These are phyloP conservation scores for Platycercus adscitus DNA, from an alignment of 2,113 vertebrate species.

Conservation along the genomic window DNA sequence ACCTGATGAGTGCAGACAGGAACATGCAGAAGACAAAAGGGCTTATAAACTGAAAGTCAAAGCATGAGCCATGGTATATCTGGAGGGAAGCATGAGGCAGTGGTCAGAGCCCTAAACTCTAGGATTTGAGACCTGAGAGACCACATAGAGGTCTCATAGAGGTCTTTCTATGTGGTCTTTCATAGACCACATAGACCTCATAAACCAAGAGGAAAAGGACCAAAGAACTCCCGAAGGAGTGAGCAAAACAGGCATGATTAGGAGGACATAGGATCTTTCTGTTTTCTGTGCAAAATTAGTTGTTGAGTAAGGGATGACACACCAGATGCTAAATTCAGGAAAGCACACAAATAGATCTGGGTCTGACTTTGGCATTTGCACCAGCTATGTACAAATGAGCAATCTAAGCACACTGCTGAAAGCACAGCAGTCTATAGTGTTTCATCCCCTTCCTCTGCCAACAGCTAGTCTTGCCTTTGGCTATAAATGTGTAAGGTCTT, in stretches of 20 bases:
- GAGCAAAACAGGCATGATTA: neutral
- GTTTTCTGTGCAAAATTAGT: neutral
- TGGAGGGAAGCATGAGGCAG: neutral
- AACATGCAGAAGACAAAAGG: neutral
- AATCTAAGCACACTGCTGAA: neutral
- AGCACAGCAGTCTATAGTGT: neutral
- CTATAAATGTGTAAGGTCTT: neutral
- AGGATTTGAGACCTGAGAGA: neutral
- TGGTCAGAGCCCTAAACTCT: neutral
- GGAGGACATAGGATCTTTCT: neutral
- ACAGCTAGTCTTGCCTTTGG: neutral
- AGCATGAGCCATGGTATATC: neutral
- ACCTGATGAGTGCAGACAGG: neutral
- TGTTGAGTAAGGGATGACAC: neutral
- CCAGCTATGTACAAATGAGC: neutral
- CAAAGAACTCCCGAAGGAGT: neutral
- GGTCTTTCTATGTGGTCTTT: neutral
- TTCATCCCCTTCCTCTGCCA: neutral
- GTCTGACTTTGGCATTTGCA: neutral
- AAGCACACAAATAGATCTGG: neutral
- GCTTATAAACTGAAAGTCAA: neutral
- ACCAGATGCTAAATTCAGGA: neutral
- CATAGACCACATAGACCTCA: neutral
- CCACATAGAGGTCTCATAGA: neutral
- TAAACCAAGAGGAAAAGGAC: neutral